Base-by-base conservation (phyloP, 2,113 vertebrate species). In the Odontophorus gujanensis region DNA sequence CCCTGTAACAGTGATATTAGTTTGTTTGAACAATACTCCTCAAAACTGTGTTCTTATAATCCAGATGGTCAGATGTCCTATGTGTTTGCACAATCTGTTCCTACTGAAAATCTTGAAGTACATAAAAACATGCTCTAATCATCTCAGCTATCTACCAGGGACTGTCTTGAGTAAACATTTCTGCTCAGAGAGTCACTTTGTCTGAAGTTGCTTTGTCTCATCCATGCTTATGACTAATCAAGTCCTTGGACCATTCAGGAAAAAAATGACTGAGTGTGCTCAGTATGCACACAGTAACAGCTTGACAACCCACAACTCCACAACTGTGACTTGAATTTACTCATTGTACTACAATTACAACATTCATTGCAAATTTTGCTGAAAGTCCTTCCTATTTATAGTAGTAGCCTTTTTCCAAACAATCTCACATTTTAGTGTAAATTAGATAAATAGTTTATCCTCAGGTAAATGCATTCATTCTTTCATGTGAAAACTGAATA, bases 401-500 rank as follows among this genome's bases (percentile, higher is more conserved):
- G 18, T 14, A 80, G 6, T 2, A 83, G 22, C 5, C 6, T 26
- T 24, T 25, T 80, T 80, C 42, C 22, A 51, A 13, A 68, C 20
- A 51, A 9, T 36, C 11, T 50, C 26, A 21, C 50, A 45, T 58
- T 71, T 67, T 34, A 45, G 78, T 47, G 11, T 7, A 50, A 69
- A 63, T n/a, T 43, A 75, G 48, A 55, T 47, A 28, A 67, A 78
- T 62, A 75, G 1, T 4, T 61, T 81, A 87, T 58, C 32, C 18
- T 36, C 17, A 16, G 48, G 50, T 91, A 96, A 95, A 84, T 71
- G 89, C 43, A 90, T 76, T 89, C 4, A 55, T 87, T 87, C 20
- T 65, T 21, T 95, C 96, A 94, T 83, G 57, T 90, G 76, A 89
- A 96, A 95, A 65, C 20, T 73, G 43, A 81, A 38, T 86, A 66